Base-by-base conservation (phyloP, 2,797 vertebrate species). In the Sebastolobus alascanus region DNA sequence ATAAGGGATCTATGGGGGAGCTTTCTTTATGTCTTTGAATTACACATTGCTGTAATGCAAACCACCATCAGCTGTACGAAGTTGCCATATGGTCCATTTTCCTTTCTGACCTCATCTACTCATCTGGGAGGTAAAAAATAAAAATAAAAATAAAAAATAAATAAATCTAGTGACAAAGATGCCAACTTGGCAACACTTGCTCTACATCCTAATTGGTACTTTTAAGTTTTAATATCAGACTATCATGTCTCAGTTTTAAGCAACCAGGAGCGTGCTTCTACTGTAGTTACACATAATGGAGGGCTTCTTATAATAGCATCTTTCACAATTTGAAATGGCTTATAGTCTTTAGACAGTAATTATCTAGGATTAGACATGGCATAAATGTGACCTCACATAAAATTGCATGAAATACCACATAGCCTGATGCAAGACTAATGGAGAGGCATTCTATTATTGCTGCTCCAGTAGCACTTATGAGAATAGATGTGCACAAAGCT, bases 301-400 rank as follows among this genome's bases (percentile, higher is more conserved):
- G 82, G 71, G 60, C 70, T 84, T 88, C 43, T 78, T 83, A 84
- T 84, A 88, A 89, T 71, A 86, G 81, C 90, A 89, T 90, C 84
- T 84, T 88, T 85, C 84, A 89, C 92, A 84, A 94, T 93, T 94
- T 89, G 89, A 94, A 91, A 94, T 89, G 88, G 90, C 89, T 91
- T 87, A 90, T 86, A 84, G 89, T 93, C 90, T 89, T 93, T 89
- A 94, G 87, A 91, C 85, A 90, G 90, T 95, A 94, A 95, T 96
- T 95, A 96, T 94, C 92, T 84, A 29, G 87, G 93, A 96, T 96
- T 96, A 94, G 94, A 90, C 89, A 91, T 90, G 95, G 92, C 88
- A 93, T 85, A 89, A 92, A 95, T 87, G 86, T 94, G 93, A 94
- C 94, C 93, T 85, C 85, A 78, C 86, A 83, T 82, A 90, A 90